Base-by-base conservation (phyloP, 2,888 invertebrate species). In the Aphodius granarius region DNA sequence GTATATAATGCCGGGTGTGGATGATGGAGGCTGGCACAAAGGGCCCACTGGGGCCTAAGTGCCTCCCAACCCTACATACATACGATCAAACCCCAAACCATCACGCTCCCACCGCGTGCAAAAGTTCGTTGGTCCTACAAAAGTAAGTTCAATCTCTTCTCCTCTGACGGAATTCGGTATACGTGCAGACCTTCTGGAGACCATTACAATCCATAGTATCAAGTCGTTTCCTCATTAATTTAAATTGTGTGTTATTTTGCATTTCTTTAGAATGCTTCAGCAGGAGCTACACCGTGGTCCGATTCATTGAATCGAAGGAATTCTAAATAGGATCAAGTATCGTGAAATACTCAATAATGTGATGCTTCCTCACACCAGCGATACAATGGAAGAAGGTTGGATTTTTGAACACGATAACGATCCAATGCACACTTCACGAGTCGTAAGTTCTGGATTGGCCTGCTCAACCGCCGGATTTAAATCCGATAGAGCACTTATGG, bases 241-340 rank as follows among this genome's bases (percentile, higher is more conserved):
- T 23, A 23, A 23, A 23, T 5, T 23, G 23, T 23, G 23, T 23
- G 6, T 23, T 23, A 23, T 23, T 23, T 23, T 23, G 23, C 23
- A 23, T 23, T 23, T 23, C n/a, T 43, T 23, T 23, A 23, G 23
- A 81, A 13, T 80, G 78, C 73, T 80, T 83, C 71, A 70, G 79
- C 13, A 78, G 77, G 22, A 70, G n/a, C n/a, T n/a, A 74, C 71
- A 80, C 80, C 19, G 78, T 81, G 80, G 81, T 18, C 76, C 76
- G 62, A 72, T 83, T 18, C 79, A 77, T 2, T 79, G 81, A 75
- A 78, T 82, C 15, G 78, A 80, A 16, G 77, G 78, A 16, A 78
- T 66, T 63, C 80, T 81, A 73, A 21, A 19, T 66, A 5, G 62
- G 16, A 9, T 20, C 3, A 21, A 19, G 5, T 75, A 75, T 20